A percentile compares a stretch with the other conserved stretches of the same genome.
Conservation (phyloP, 2,113 vertebrate genomes). For the Heterocephalus glaber region DNA sequence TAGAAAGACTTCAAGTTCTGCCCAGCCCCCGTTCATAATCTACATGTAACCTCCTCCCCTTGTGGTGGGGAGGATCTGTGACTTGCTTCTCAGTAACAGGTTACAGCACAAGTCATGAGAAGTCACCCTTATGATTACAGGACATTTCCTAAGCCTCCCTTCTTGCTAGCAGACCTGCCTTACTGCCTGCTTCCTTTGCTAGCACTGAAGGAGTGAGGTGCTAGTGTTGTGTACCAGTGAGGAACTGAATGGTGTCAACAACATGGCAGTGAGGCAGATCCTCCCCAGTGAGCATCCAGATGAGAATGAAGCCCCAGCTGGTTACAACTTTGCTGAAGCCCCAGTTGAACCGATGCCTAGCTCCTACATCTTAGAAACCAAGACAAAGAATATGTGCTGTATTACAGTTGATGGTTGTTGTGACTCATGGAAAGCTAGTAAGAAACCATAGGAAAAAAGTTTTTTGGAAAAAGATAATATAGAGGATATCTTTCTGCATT, state of each 20-base stretch:
- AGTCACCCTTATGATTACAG: background rate
- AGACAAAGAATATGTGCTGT: background rate
- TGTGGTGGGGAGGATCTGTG: background rate
- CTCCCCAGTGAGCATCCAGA: background rate
- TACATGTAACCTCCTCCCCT: background rate
- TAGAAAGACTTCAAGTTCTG: background rate
- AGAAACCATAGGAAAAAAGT: background rate
- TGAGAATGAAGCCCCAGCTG: background rate
- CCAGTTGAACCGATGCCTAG: too few relatives aligned
- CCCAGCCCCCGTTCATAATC: background rate
- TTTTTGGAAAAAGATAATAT: background rate
- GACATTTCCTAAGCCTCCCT: background rate
- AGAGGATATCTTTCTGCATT: slow-evolving; percentile 15
- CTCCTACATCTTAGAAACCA: too few relatives aligned
- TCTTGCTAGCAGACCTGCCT: background rate
- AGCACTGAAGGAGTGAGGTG: background rate
- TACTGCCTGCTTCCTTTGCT: background rate
- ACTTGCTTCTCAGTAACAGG: background rate
- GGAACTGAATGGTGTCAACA: background rate
- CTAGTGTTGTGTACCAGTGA: background rate
- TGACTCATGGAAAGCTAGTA: background rate
- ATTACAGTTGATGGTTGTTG: background rate
- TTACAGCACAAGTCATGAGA: background rate
- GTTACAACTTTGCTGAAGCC: too few relatives aligned
- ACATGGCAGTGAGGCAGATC: background rate